Percentiles rank a stretch among this genome's conserved stretches.
phyloP scores from a whole-genome alignment of 1,140 invertebrate genomes.

The Homalodisca vitripennis region DNA sequence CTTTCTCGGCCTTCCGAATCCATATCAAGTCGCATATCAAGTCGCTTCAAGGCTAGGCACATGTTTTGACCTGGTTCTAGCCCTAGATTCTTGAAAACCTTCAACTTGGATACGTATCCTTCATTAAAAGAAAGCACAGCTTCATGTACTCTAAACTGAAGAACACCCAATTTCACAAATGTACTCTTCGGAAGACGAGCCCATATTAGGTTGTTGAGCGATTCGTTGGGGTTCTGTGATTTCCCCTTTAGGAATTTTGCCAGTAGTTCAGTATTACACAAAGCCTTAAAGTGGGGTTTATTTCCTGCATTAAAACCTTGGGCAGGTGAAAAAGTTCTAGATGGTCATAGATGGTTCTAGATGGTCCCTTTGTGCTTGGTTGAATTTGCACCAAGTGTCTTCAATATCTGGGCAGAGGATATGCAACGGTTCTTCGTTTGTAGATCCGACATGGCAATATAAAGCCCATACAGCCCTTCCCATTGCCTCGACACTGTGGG shows the following conservation, averaged over 20 bases:
- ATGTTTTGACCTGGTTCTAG: conserved; percentile 18
- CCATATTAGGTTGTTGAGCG: conserved; percentile 40
- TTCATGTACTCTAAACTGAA: conserved; percentile 37
- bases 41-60: conserved; percentile 3
- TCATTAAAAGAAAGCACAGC: conserved; percentile 26
- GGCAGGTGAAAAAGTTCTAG: conserved; percentile 21
- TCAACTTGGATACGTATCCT: conserved; percentile 17
- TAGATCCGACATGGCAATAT: conserved; percentile 29
- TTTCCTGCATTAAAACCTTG: conserved; percentile 30
- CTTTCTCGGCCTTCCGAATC: conserved; percentile 8
- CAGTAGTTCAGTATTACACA: conserved; percentile 28
- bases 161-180: conserved; percentile 35
- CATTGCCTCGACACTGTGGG: conserved; percentile 25
- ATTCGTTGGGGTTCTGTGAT: no score
- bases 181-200: conserved; percentile 38
- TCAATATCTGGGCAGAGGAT: conserved; percentile 40
- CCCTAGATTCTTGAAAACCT: conserved; percentile 22
- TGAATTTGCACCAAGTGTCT: conserved; percentile 44
- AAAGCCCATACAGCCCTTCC: conserved; percentile 23
- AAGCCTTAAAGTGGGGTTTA: conserved; percentile 36
- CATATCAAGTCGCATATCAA: conserved; percentile 18
- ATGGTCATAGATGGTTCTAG: conserved; percentile 19
- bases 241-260: conserved; percentile 35
- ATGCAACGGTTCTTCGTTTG: conserved; percentile 28
- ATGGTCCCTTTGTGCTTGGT: conserved; percentile 39